A percentile compares a stretch with the other conserved stretches of the same genome.
Conservation (phyloP, 2,888 invertebrate species). For the Syrista parreyssii region DNA sequence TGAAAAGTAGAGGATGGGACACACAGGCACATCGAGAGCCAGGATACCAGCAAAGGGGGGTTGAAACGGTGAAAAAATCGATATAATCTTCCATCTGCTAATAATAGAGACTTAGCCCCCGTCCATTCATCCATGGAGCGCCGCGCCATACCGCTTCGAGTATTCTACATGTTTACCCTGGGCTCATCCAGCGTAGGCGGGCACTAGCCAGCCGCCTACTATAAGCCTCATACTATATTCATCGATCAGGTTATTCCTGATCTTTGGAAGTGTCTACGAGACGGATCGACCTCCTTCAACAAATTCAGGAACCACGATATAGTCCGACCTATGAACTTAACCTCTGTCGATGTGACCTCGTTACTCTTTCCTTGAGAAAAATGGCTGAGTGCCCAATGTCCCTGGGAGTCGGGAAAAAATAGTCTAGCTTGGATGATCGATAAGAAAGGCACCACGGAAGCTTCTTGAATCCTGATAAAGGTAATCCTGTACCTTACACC, state of each 20-base stretch:
- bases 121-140: slow-evolving; percentile 48
- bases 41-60: slow-evolving; percentile 15
- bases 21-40: slow-evolving; percentile 12
- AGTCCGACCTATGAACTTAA: not conserved
- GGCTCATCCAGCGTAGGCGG: slow-evolving; percentile 29
- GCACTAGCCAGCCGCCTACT: slow-evolving; percentile 13
- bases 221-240: slow-evolving; percentile 18
- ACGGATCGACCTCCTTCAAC: slow-evolving; percentile 7
- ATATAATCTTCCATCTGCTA: slow-evolving; percentile 64
- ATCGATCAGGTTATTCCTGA: slow-evolving; percentile 16
- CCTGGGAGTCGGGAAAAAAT: not conserved
- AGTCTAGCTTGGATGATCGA: not conserved
- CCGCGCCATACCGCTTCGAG: slow-evolving; percentile 18
- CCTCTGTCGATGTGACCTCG: not conserved
- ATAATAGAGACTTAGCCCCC: slow-evolving; percentile 60
- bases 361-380: not conserved
- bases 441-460: not conserved
- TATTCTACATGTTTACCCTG: slow-evolving; percentile 19
- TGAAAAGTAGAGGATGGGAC: slow-evolving; percentile 31
- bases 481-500: not conserved
- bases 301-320: slow-evolving; percentile 3
- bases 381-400: not conserved
- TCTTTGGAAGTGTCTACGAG: not conserved
- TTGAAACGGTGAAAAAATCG: slow-evolving; percentile 52
- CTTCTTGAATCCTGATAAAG: not conserved